Evolutionary conservation across 2,888 invertebrate species (phyloP).

Genomic region (Eupithecia pulchellata): DNA sequence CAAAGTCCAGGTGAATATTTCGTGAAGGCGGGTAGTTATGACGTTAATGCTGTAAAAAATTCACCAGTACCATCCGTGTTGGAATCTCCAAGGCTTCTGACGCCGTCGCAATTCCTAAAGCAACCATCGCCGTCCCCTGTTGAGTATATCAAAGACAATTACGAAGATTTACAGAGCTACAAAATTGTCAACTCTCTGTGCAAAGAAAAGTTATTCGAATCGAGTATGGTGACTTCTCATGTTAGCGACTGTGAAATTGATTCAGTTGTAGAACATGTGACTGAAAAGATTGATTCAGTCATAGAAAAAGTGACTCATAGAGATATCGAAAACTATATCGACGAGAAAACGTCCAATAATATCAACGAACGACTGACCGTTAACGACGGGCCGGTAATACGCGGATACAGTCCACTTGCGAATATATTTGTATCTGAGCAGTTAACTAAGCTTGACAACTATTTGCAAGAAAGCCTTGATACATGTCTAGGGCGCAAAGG

Average conservation of each 20-base stretch:
- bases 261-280: conserved; percentile 5
- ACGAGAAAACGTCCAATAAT: conserved; percentile 12
- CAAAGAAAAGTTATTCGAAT: conserved; percentile 65
- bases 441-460: conserved; percentile 74
- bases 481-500: conserved; percentile 60
- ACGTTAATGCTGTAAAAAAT: conserved; percentile 77
- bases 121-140: conserved; percentile 31
- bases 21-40: conserved; percentile 77
- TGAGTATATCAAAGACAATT: conserved; percentile 62
- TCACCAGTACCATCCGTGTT: conserved; percentile 74
- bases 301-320: conserved; percentile 12
- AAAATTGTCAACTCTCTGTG: conserved; percentile 77
- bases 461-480: conserved; percentile 76
- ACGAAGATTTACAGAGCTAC: conserved; percentile 77
- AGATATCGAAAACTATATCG: conserved; percentile 20
- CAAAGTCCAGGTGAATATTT: conserved; percentile 71
- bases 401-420: conserved; percentile 69
- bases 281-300: conserved; percentile 28
- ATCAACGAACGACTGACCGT: conserved; percentile 29
- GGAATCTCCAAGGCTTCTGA: conserved; percentile 61
- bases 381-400: conserved; percentile 49
- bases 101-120: conserved; percentile 57
- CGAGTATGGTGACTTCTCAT: conserved; percentile 38
- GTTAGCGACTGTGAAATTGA: conserved; percentile 24
- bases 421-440: conserved; percentile 73